A percentile compares a stretch with the other conserved stretches of the same genome.
phyloP scores from a whole-genome alignment of 2,113 vertebrate species.

The Cheilinus undulatus region DNA sequence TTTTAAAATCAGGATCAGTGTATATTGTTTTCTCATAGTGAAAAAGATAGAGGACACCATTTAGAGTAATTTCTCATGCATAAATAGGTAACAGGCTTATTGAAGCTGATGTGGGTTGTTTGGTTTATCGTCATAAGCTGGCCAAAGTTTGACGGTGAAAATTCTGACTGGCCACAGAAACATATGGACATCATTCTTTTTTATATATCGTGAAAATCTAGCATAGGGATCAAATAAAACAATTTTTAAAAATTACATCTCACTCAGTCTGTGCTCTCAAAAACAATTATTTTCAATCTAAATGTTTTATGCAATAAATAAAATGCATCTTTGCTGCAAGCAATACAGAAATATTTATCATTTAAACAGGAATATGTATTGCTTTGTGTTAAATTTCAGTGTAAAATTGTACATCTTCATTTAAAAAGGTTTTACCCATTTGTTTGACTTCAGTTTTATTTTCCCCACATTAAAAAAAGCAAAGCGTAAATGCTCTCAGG shows the following conservation, averaged over 20 bases:
- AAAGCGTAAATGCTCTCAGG: conserved; percentile 71
- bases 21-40: conserved; percentile 26
- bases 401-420: background rate
- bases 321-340: background rate
- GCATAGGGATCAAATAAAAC: conserved; percentile 1
- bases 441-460: background rate
- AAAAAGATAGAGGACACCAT: conserved; percentile 34
- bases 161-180: conserved; percentile 37
- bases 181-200: conserved; percentile 10
- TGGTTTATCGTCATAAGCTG: conserved; percentile 50
- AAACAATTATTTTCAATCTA: background rate
- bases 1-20: conserved; percentile 40
- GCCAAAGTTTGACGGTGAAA: conserved; percentile 30
- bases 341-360: background rate
- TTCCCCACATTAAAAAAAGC: background rate
- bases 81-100: conserved; percentile 59
- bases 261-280: background rate
- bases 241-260: conserved; percentile 11
- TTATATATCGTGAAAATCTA: conserved; percentile 8
- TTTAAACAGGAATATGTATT: background rate
- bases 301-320: conserved; percentile 5
- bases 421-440: background rate
- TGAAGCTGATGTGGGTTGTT: conserved; percentile 60
- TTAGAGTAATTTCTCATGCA: conserved; percentile 42
- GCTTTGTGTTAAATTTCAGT: background rate